Evolutionary conservation across 2,888 invertebrate genomes (phyloP).

Genomic region (Diplolepis rosae): DNA sequence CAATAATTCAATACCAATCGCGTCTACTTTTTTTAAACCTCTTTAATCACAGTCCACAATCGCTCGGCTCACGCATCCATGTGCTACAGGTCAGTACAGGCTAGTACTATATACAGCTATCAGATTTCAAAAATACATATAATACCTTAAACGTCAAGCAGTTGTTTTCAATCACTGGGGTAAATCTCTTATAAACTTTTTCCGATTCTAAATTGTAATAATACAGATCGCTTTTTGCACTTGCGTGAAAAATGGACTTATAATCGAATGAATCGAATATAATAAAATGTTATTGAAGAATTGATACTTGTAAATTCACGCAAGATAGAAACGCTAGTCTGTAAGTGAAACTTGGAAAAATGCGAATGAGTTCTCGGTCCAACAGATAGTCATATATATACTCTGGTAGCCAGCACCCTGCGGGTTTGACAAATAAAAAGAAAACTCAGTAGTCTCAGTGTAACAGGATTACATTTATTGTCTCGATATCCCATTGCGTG

Average conservation of each 20-base stretch:
- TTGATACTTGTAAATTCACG: background rate
- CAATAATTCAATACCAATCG: conserved; percentile 45
- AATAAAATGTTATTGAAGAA: too few relatives aligned
- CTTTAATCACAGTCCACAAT: conserved; percentile 68
- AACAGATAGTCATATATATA: conserved; percentile 64
- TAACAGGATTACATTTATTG: conserved; percentile 74
- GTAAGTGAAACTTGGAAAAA: conserved; percentile 7
- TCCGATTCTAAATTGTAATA: conserved; percentile 34
- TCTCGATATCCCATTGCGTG: conserved; percentile 71
- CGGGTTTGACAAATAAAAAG: conserved; percentile 71
- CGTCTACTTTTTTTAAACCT: conserved; percentile 41
- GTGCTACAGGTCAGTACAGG: conserved; percentile 74
- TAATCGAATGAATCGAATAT: too few relatives aligned
- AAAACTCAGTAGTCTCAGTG: conserved; percentile 73
- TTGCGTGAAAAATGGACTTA: too few relatives aligned
- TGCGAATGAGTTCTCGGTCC: conserved; percentile 23
- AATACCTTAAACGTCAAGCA: conserved; percentile 1
- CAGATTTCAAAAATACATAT: conserved; percentile 50
- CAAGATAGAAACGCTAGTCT: background rate
- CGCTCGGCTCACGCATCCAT: conserved; percentile 72
- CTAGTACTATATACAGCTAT: conserved; percentile 72
- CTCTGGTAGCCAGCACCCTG: conserved; percentile 71
- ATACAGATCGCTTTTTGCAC: conserved; percentile 26
- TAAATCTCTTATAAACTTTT: conserved; percentile 41
- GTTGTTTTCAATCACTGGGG: too few relatives aligned